Evolutionary conservation across 2,888 invertebrate species (phyloP).

Genomic region (Ophioninae sp.): DNA sequence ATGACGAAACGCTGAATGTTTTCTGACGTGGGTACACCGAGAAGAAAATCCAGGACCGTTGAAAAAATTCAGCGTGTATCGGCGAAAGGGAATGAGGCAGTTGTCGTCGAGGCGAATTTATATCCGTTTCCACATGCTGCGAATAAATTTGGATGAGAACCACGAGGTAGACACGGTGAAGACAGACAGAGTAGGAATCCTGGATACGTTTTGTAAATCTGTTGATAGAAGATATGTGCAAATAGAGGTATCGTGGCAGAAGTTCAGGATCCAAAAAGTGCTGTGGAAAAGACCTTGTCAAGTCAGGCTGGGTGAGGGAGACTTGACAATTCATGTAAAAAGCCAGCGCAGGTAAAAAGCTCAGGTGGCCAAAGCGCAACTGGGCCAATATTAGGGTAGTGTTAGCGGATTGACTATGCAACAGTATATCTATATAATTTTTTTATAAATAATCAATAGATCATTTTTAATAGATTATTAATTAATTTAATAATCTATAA

Average conservation of each 20-base stretch:
- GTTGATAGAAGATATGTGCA: not conserved
- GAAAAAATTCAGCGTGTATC: slow-evolving; percentile 26
- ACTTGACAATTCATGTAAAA: not conserved
- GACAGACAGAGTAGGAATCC: slow-evolving; percentile 2
- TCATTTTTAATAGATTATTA: no score
- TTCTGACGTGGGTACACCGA: slow-evolving; percentile 24
- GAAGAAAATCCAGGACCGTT: slow-evolving; percentile 5
- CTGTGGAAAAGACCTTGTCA: slow-evolving; percentile 20
- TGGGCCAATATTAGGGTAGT: not conserved
- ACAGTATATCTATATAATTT: no score
- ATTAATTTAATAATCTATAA: no score
- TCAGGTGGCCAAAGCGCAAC: not conserved
- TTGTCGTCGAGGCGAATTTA: slow-evolving; percentile 53
- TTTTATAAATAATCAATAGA: no score
- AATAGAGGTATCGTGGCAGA: slow-evolving; percentile 54
- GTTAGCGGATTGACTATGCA: no score
- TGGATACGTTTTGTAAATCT: slow-evolving; percentile 11
- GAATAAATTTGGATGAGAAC: slow-evolving; percentile 57
- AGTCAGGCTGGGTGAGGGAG: not conserved
- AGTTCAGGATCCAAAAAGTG: slow-evolving; percentile 51
- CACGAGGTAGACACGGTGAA: not conserved
- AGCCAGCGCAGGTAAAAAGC: not conserved
- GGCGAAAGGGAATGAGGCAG: not conserved
- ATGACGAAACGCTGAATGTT: slow-evolving; percentile 13
- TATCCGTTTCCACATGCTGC: slow-evolving; percentile 53